Evolutionary conservation across 2,797 vertebrate genomes (phyloP), one percentile per base, ranked within the genome.

Genomic region (Tauraco hartlaubi): DNA sequence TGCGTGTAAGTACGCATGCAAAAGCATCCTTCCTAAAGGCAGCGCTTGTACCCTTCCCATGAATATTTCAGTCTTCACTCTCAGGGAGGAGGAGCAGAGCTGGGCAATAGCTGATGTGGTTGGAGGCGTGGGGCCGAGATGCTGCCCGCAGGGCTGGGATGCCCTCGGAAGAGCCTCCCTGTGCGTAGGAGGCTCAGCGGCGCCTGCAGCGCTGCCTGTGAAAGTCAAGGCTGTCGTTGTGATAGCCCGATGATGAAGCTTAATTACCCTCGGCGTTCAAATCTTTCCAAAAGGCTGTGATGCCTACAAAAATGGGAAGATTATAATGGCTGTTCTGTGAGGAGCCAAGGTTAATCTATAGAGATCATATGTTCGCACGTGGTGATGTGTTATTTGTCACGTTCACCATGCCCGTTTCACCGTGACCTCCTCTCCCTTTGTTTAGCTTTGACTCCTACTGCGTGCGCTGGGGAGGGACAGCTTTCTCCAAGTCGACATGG

Each of bases 371-470:
- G 1, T 49, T 66, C 5, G 3, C 59, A n/a, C 1, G 1, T 15
- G 71, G 43, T 43, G 63, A 39, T 56, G 88, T n/a, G 80, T 29
- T 69, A 69, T 86, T 82, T 88, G 67, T 93, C 86, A 66, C 2
- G 0, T 86, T 69, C 2, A 1, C 67, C 0, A 0, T n/a, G 51
- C 35, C 44, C 1, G 0, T 51, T 55, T 58, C 74, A 33, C 69
- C 0, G 2, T 63, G 88, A 81, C 55, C 78, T 82, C 48, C 37
- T 28, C 22, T 89, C 71, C 67, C 48, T 87, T 75, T 74, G 44
- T 67, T 51, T 64, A 84, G 35, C 68, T 75, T 41, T 33, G 71
- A 23, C n/a, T 78, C n/a, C 44, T 18, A 0, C 39, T 14, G 55
- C 0, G 1, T 31, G 18, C 2, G 5, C 41, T 2, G 6, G 17